Conservation (phyloP, 2,797 vertebrate genomes). For the Alcedo quadribrachys region DNA sequence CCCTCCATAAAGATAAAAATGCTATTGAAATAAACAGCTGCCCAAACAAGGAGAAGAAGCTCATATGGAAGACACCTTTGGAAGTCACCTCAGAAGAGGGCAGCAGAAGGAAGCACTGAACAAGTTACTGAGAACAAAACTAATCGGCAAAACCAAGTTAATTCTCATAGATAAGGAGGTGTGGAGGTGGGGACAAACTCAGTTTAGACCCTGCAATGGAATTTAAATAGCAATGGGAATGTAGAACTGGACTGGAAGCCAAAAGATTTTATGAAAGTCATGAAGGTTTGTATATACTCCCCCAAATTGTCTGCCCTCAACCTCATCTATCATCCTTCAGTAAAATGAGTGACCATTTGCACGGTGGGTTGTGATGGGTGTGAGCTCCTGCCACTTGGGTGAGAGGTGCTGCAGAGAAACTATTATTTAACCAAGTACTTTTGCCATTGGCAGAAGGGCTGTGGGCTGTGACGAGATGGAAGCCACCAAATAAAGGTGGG, state of each 20-base stretch:
- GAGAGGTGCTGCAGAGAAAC: background rate
- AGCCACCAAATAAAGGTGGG: background rate
- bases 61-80: background rate
- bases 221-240: background rate
- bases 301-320: background rate
- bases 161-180: background rate
- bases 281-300: background rate
- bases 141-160: background rate
- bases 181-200: background rate
- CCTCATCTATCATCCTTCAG: background rate
- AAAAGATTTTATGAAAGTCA: background rate
- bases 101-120: background rate
- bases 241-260: background rate
- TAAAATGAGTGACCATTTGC: rapidly evolving
- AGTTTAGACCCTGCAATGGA: background rate
- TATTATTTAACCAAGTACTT: background rate
- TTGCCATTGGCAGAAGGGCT: rapidly evolving
- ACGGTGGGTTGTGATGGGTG: background rate
- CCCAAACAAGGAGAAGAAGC: background rate
- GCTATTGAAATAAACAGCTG: background rate
- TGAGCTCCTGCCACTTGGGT: background rate
- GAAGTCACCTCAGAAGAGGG: background rate
- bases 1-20: background rate
- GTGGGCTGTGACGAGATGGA: background rate
- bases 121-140: background rate